Evolutionary conservation across 2,888 invertebrate genomes (phyloP), one percentile per base, ranked within the genome.

Genomic region (Apeira syringaria): DNA sequence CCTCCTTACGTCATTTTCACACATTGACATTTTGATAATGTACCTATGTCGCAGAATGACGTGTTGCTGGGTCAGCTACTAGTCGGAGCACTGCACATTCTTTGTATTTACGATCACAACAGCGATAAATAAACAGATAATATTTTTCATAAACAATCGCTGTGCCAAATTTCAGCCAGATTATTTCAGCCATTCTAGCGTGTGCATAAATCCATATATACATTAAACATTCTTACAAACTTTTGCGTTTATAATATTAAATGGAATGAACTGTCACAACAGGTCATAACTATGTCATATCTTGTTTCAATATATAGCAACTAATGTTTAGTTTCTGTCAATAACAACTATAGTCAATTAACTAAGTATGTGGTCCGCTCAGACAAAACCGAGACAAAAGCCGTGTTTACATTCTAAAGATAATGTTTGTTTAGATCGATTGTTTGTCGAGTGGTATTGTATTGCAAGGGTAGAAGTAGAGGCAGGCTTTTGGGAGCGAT

Each of bases 381-480:
- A 13, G 20, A 29, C 22, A 27, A 1, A 30, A 2, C 25, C 6
- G 29, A 22, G 9, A 22, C 28, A 33, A 34, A 41, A 12, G 6
- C 2, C 18, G 8, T 36, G 42, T 42, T 42, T 35, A 36, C n/a
- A 31, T 12, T 26, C 7, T 13, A 34, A 35, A 41, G 9, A 28
- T 7, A 32, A 11, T 26, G 8, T n/a, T 13, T 26, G 31, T 36
- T 35, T 33, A 30, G 31, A 36, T 7, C 31, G 12, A 42, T 42
- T 36, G 36, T 36, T 10, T 54, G 53, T 44, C 12, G 34, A 56
- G 56, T 55, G 51, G 69, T 67, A 64, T 68, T 64, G 64, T 60
- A 67, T 76, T 72, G 73, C 74, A 45, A 56, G 69, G 73, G 74
- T 61, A 67, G 34, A 63, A 65, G 59, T 59, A 65, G 50, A 52